phyloP scores from a whole-genome alignment of 2,888 invertebrate genomes.

The Lampropteryx suffumata region DNA sequence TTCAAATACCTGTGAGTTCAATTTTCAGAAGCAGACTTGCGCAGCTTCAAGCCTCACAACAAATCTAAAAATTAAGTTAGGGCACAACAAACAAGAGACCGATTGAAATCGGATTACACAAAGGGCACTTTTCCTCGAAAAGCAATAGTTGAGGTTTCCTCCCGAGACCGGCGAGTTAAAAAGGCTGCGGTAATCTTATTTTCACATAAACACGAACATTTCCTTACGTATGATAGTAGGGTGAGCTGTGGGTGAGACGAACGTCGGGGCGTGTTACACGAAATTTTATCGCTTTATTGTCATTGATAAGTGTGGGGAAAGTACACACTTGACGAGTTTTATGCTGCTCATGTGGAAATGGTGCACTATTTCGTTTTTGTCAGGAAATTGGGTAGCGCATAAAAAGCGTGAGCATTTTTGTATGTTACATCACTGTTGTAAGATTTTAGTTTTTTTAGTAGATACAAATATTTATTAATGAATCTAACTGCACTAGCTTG shows the following conservation, averaged over 20 bases:
- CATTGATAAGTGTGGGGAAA: conserved; percentile 17
- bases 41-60: background rate
- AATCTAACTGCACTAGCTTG: no score
- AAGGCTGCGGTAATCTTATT: conserved; percentile 12
- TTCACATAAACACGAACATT: conserved; percentile 19
- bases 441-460: background rate
- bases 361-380: conserved; percentile 11
- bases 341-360: conserved; percentile 5
- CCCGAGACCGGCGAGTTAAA: conserved; percentile 4
- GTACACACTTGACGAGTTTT: conserved; percentile 15
- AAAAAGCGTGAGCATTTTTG: background rate
- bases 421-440: background rate
- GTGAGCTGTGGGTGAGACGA: conserved; percentile 7
- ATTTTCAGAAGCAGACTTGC: no score
- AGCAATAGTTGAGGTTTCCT: conserved; percentile 8
- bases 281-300: conserved; percentile 23
- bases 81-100: conserved; percentile 45
- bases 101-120: conserved; percentile 52
- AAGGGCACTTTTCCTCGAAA: conserved; percentile 40
- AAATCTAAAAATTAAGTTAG: conserved; percentile 8
- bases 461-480: no score
- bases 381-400: conserved; percentile 6
- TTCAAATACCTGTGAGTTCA: no score
- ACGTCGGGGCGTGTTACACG: conserved; percentile 13
- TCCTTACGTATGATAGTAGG: conserved; percentile 16